A percentile compares a stretch with the other conserved stretches of the same genome.
phyloP scores from a whole-genome alignment of 2,888 invertebrate genomes.

The Operophtera brumata region DNA sequence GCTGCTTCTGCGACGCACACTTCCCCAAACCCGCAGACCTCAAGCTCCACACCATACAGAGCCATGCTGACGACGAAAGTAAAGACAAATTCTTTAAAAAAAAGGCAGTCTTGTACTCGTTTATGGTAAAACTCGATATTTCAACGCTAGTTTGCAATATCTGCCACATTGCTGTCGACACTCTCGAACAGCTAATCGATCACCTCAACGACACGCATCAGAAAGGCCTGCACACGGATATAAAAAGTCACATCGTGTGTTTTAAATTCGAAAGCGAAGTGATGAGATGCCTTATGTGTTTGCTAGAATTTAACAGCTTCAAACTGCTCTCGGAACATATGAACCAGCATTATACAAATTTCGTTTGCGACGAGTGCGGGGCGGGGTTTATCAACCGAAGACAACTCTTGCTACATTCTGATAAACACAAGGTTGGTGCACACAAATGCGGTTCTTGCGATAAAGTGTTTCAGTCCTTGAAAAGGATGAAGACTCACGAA shows the following conservation, averaged over 20 bases:
- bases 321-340: conserved; percentile 63
- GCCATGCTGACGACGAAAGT: conserved; percentile 21
- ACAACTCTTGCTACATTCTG: conserved; percentile 51
- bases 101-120: conserved; percentile 39
- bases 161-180: conserved; percentile 34
- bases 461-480: conserved; percentile 70
- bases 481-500: conserved; percentile 68
- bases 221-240: conserved; percentile 39
- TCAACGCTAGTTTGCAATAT: conserved; percentile 44
- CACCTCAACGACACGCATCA: conserved; percentile 34
- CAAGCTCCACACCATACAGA: conserved; percentile 31
- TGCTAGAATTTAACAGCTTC: conserved; percentile 46
- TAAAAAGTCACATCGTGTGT: conserved; percentile 53
- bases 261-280: conserved; percentile 57
- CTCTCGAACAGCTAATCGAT: conserved; percentile 38
- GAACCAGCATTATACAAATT: conserved; percentile 63
- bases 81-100: conserved; percentile 21
- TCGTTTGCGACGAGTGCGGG: conserved; percentile 56
- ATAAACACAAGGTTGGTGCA: conserved; percentile 53
- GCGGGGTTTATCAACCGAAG: conserved; percentile 58
- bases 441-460: conserved; percentile 62
- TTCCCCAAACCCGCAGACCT: conserved; percentile 36
- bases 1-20: conserved; percentile 36
- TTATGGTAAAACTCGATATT: conserved; percentile 49
- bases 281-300: conserved; percentile 53